Percentiles rank a stretch among this genome's conserved stretches.
These are phyloP conservation scores for Athetis lepigone DNA, from an alignment of 2,888 invertebrate species.

Conservation along the genomic window DNA sequence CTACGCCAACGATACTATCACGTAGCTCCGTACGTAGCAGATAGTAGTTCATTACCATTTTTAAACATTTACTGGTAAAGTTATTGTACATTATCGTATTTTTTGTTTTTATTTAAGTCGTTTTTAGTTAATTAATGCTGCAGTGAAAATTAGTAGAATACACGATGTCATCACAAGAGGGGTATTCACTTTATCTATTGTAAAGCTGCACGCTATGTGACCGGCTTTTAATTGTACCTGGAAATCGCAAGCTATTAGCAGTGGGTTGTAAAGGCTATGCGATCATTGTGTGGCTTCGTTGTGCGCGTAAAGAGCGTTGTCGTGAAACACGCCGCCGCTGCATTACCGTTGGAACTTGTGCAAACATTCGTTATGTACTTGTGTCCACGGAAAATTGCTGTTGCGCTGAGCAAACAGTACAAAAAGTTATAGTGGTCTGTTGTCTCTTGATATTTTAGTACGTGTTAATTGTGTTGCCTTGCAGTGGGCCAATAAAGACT, in stretches of 20 bases:
- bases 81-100: no score
- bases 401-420: constrained; percentile 57
- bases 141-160: neutral
- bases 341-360: constrained; percentile 63
- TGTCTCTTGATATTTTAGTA: constrained; percentile 59
- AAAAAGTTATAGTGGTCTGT: constrained; percentile 60
- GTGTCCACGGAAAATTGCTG: constrained; percentile 67
- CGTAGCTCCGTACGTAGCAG: constrained; percentile 21
- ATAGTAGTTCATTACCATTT: constrained; percentile 7
- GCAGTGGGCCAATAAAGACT: no score
- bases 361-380: constrained; percentile 70
- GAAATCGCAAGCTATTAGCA: constrained; percentile 58
- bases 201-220: constrained; percentile 46
- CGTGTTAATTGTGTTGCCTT: constrained; percentile 63
- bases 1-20: constrained; percentile 42
- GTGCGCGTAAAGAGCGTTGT: constrained; percentile 49
- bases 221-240: constrained; percentile 62
- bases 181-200: constrained; percentile 51
- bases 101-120: no score
- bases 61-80: no score
- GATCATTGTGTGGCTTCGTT: constrained; percentile 53
- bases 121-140: neutral
- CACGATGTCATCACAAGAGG: constrained; percentile 35
- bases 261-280: constrained; percentile 46
- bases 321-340: constrained; percentile 48